These are phyloP conservation scores for Drosophila repleta DNA, from an alignment of 1,140 invertebrate species.

Conservation along the genomic window DNA sequence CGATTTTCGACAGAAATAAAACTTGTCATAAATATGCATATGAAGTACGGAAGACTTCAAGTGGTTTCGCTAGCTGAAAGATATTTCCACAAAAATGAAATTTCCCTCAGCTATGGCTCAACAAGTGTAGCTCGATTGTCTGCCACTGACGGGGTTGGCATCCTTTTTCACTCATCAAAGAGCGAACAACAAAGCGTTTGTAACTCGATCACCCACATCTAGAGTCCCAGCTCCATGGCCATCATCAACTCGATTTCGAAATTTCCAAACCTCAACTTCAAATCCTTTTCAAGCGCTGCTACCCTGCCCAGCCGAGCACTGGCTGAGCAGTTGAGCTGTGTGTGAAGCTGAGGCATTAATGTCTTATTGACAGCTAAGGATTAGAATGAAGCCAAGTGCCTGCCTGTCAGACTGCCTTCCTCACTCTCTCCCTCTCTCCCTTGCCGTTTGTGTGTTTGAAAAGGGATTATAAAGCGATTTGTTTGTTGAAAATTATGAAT, in stretches of 20 bases:
- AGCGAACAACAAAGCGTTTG: conserved; percentile 48
- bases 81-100: conserved; percentile 17
- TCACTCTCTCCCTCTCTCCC: neutral
- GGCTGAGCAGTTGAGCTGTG: conserved; percentile 37
- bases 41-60: conserved; percentile 34
- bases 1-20: conserved; percentile 54
- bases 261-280: conserved; percentile 18
- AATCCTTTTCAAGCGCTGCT: conserved; percentile 26
- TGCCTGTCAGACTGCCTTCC: conserved; percentile 11
- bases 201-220: conserved; percentile 65
- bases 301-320: conserved; percentile 10
- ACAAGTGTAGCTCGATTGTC: conserved; percentile 49
- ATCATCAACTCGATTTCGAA: conserved; percentile 21
- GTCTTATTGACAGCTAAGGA: conserved; percentile 79
- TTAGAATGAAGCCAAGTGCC: conserved; percentile 73
- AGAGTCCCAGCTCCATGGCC: conserved; percentile 3
- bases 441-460: conserved; percentile 63
- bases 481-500: conserved; percentile 81
- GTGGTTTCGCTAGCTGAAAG: conserved; percentile 33
- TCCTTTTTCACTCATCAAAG: conserved; percentile 71
- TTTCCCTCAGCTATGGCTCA: conserved; percentile 22
- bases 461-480: conserved; percentile 82
- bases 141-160: conserved; percentile 30
- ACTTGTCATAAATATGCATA: conserved; percentile 55
- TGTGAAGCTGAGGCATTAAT: conserved; percentile 64